Evolutionary conservation across 2,797 vertebrate species (phyloP).

Genomic region (Epinephelus coioides): DNA sequence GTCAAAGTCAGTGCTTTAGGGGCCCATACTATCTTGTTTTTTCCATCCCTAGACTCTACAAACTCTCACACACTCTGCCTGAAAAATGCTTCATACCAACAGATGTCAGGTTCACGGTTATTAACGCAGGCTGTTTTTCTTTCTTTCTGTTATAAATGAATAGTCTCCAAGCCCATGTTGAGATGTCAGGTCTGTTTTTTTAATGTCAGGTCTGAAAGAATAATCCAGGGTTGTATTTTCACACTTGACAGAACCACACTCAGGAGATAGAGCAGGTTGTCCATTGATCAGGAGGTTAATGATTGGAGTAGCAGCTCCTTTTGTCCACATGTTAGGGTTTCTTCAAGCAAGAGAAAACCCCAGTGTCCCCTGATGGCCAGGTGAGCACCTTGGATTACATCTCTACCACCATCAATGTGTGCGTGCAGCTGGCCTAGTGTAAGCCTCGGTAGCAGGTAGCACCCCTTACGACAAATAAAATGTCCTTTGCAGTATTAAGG

Average conservation of each 20-base stretch:
- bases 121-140: background rate
- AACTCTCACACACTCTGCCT: too few species aligned
- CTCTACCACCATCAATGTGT: background rate
- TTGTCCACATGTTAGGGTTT: background rate
- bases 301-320: background rate
- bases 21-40: too few species aligned
- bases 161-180: background rate
- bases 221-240: background rate
- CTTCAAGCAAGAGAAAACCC: background rate
- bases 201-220: background rate
- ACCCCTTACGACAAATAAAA: background rate
- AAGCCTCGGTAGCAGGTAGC: too few species aligned
- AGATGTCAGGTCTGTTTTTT: background rate
- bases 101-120: background rate
- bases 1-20: too few species aligned
- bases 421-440: too few species aligned
- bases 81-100: too few species aligned
- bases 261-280: background rate
- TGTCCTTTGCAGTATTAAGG: background rate
- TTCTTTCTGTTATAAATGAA: background rate
- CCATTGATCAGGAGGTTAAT: background rate
- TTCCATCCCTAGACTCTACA: too few species aligned
- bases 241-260: background rate
- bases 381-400: background rate
- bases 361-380: background rate